Base-by-base conservation (phyloP, 2,113 vertebrate species). In the Sturnus vulgaris region DNA sequence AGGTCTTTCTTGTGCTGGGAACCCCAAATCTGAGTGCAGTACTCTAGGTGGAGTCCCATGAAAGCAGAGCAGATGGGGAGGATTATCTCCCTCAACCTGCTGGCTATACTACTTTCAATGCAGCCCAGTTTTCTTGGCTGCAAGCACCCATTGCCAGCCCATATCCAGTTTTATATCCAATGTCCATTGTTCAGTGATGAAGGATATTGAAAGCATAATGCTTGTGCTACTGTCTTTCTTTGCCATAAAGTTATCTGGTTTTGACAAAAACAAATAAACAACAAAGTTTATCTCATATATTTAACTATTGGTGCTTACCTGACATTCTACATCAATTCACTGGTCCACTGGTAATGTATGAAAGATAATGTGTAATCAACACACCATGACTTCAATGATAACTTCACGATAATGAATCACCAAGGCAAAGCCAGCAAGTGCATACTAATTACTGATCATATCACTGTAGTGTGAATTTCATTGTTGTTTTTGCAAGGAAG, bases 341-440 rank as follows among this genome's bases (percentile, higher is more conserved):
- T 68, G 52, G 71, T 91, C 69, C 52, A 56, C 23, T 82, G 33
- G 22, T 85, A 90, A 85, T 49, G 44, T 85, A 69, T 79, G 71
- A 90, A 88, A 82, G 61, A 24, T 65, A 94, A 92, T 85, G 37
- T 35, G 18, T 44, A 92, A 96, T 85, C 87, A 90, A 44, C 79
- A 59, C 33, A 70, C 33, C 61, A 68, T 9, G 2, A 85, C 91
- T 91, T 92, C 35, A 12, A 81, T 80, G 50, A 79, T 87, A 82
- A 69, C 44, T 79, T 82, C 23, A 23, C 2, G 21, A 33, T 77
- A 84, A 93, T 66, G 25, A 94, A 94, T 94, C 93, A 64, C 39
- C 18, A 76, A 22, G 20, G 33, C 19, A 72, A 60, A 72, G 31
- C 15, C 42, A 63, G 65, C 35, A 79, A 66, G 11, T 96, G 55